Percentiles rank a stretch among this genome's conserved stretches.
These are phyloP conservation scores for Drosophila aldrichi DNA, from an alignment of 2,888 invertebrate species.

Conservation along the genomic window DNA sequence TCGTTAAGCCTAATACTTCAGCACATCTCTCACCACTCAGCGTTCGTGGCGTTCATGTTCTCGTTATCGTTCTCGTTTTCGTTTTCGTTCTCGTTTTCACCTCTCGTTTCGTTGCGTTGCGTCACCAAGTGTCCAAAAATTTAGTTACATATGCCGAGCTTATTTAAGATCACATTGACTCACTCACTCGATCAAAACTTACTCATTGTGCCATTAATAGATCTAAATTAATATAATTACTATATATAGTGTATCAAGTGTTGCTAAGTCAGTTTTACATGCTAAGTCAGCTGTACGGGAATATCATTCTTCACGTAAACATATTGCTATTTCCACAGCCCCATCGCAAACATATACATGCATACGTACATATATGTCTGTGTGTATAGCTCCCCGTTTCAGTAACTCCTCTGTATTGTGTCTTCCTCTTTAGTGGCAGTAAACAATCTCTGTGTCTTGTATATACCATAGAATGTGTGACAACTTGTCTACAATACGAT, in stretches of 20 bases:
- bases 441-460: constrained; percentile 49
- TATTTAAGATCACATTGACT: constrained; percentile 31
- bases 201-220: constrained; percentile 13
- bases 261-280: constrained; percentile 50
- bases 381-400: constrained; percentile 33
- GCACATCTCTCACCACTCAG: constrained; percentile 39
- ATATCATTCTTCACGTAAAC: constrained; percentile 65
- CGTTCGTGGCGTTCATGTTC: constrained; percentile 60
- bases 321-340: constrained; percentile 41
- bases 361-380: not conserved
- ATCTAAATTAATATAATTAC: constrained; percentile 24
- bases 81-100: constrained; percentile 46
- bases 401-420: constrained; percentile 37
- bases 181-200: constrained; percentile 22
- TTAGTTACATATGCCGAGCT: constrained; percentile 24
- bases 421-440: constrained; percentile 35
- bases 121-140: constrained; percentile 22
- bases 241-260: constrained; percentile 25
- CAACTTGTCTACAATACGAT: constrained; percentile 37
- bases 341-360: constrained; percentile 1
- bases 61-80: constrained; percentile 40
- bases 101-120: constrained; percentile 55
- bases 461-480: constrained; percentile 68
- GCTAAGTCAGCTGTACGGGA: constrained; percentile 42
- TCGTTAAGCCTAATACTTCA: constrained; percentile 60